These are phyloP conservation scores for Coptodon bakossiorum DNA, from an alignment of 2,113 vertebrate genomes.

Conservation along the genomic window DNA sequence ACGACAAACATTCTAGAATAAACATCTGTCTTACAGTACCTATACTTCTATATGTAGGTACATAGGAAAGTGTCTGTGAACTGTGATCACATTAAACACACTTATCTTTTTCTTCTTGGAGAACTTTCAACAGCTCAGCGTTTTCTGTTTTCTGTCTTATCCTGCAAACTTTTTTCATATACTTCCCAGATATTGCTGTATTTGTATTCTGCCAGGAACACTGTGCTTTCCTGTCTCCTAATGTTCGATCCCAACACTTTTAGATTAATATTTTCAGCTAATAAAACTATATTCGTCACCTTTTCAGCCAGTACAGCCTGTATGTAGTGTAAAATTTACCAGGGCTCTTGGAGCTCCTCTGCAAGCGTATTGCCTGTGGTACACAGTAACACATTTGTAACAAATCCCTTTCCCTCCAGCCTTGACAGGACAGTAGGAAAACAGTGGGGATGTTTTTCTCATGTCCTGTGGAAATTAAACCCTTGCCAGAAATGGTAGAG, in stretches of 20 bases:
- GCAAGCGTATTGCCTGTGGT: not conserved
- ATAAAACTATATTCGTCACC: not conserved
- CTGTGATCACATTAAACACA: not conserved
- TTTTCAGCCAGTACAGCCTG: not conserved
- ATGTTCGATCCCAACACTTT: accelerated
- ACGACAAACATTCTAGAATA: not conserved
- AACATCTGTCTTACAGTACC: accelerated
- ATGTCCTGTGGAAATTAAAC: not conserved
- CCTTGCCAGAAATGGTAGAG: not conserved
- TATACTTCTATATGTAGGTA: not conserved
- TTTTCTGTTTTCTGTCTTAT: not conserved
- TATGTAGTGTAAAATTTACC: not conserved
- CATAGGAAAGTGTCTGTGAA: not conserved
- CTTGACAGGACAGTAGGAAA: not conserved
- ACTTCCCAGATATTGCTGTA: not conserved
- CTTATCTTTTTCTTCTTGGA: not conserved
- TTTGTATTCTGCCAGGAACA: not conserved
- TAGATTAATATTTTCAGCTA: not conserved
- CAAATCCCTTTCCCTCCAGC: not conserved
- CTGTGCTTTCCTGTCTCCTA: not conserved
- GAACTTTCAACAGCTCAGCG: not conserved
- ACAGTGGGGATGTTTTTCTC: not conserved
- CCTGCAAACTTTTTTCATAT: not conserved
- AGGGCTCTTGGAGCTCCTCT: not conserved
- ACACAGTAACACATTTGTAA: not conserved